Percentiles rank a stretch among this genome's conserved stretches.
Evolutionary conservation across 2,888 invertebrate species (phyloP).

Genomic region (Eupsilia transversa): DNA sequence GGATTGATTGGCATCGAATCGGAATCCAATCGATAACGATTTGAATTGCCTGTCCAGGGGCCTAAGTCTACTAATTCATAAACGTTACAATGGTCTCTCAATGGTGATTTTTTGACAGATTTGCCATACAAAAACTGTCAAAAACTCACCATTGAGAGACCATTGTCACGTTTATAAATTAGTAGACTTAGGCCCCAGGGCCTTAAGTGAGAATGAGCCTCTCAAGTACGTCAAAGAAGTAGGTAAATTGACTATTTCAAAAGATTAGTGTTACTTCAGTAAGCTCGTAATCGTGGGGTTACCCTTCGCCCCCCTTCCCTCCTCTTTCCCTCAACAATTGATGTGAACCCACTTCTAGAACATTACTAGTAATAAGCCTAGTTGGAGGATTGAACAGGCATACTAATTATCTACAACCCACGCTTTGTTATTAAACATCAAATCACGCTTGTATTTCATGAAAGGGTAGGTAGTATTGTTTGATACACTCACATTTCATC

Average conservation of each 20-base stretch:
- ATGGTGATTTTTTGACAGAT: no score
- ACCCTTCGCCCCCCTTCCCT: neutral
- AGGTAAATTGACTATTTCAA: neutral
- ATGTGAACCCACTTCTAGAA: neutral
- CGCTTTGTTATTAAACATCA: neutral
- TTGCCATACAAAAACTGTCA: no score
- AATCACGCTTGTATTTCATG: neutral
- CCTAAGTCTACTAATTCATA: no score
- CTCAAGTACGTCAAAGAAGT: neutral
- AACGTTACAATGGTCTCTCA: no score
- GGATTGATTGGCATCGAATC: neutral
- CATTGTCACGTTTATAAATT: no score
- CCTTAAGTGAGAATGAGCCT: neutral
- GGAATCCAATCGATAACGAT: neutral
- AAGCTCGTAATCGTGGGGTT: neutral
- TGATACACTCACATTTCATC: neutral
- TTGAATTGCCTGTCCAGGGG: neutral
- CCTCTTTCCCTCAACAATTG: neutral
- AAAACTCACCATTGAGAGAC: no score
- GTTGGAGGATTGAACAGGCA: neutral
- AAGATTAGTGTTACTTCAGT: neutral
- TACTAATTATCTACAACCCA: slow-evolving; percentile 5
- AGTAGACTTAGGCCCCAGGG: no score
- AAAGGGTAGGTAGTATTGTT: neutral
- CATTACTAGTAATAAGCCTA: neutral